Evolutionary conservation across 2,797 vertebrate species (phyloP).

Genomic region (Threskiornis aethiopicus): DNA sequence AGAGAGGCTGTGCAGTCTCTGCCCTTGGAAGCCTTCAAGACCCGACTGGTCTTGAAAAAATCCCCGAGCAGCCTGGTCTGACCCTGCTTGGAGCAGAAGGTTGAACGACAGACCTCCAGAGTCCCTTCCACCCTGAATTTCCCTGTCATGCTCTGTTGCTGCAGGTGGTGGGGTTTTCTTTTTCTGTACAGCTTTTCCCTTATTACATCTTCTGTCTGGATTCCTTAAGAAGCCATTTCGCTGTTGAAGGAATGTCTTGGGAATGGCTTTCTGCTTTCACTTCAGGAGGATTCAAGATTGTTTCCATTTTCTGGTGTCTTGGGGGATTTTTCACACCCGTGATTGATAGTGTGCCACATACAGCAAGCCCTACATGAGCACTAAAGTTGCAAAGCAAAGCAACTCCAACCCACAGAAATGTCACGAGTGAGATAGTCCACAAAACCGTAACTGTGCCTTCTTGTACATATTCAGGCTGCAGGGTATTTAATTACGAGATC

Average conservation of each 20-base stretch:
- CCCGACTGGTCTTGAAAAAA: neutral
- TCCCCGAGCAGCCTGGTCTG: neutral
- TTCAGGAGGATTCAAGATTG: conserved; percentile 19
- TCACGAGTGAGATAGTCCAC: neutral
- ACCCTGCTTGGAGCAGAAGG: neutral
- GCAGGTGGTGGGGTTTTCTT: neutral
- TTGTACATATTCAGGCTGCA: conserved; percentile 16
- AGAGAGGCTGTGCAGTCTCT: neutral
- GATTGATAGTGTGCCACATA: neutral
- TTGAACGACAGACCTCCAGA: neutral
- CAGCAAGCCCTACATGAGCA: neutral
- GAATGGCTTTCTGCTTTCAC: conserved; percentile 27
- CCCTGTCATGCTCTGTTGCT: neutral
- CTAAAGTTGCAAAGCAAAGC: neutral
- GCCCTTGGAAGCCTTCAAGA: neutral
- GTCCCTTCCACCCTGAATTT: neutral
- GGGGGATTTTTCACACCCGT: conserved; percentile 1
- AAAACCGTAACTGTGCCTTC: neutral
- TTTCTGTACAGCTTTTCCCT: neutral
- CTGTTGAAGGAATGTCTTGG: conserved; percentile 15
- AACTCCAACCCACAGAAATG: neutral
- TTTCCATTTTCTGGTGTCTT: conserved; percentile 41
- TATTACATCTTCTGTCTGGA: neutral
- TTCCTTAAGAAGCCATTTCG: conserved; percentile 17
- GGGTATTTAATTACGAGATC: conserved; percentile 38